Base-by-base conservation (phyloP, 2,797 vertebrate genomes). In the Neopelma chrysocephalum region DNA sequence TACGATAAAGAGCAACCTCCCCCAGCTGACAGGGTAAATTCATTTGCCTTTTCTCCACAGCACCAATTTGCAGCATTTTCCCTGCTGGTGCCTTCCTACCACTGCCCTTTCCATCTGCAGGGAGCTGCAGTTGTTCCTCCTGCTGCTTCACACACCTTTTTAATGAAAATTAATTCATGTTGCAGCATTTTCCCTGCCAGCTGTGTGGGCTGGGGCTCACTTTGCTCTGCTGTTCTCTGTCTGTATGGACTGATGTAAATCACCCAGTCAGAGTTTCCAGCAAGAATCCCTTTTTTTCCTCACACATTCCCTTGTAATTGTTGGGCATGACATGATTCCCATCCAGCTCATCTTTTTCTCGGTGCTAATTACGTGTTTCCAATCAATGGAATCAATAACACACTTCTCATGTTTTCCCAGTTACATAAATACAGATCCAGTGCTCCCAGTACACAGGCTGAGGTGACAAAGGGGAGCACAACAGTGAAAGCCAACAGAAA, bases 81-180 rank as follows among this genome's bases (percentile, higher is more conserved):
- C n/a, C 58, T 42, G 61, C 65, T 83, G 87, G 26, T 25, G 19
- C 79, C 34, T 83, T 94, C 76, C 76, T 80, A 64, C 34, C 34
- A 23, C 56, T 88, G 53, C 65, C 76, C 76, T 70, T 61, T 93
- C 78, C 71, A 62, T 73, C 73, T 91, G 90, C 93, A 87, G 77
- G 75, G 77, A 81, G 6, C 64, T 87, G 57, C 47, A 34, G 40
- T 64, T 80, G 81, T n/a, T 68, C 69, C 71, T 95, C 66, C 72
- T 58, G 87, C 85, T 93, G 90, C 29, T 91, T 38, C 62, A 65
- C 4, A 3, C 50, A 89, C 36, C 78, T 94, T 93, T 89, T 84
- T 84, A 86, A 93, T 93, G 90, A 95, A 86, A 94, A 94, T 90
- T 93, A 90, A 93, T 94, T 94, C 81, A 56, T 8, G 50, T 9